Base-by-base conservation (phyloP, 2,888 invertebrate species). In the Drosophila vallismaia region DNA sequence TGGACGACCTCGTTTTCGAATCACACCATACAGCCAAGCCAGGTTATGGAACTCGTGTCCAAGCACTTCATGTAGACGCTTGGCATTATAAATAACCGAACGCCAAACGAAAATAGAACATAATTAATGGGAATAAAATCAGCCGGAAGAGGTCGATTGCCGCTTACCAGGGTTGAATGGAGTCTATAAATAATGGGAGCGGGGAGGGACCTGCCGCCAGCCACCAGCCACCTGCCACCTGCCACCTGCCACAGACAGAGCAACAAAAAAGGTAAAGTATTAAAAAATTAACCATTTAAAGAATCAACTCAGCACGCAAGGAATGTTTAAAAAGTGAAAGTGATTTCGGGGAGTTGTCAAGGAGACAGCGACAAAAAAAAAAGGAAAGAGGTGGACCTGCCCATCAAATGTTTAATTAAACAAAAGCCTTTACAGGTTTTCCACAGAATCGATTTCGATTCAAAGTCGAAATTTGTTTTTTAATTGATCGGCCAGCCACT, bases 61-160 rank as follows among this genome's bases (percentile, higher is more conserved):
- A 44, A 44, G 8, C 40, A 8, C 28, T 52, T 45, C 24, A 8
- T 29, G 46, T 49, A 49, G 62, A 31, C 29, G 51, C 40, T 45
- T 62, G 38, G 29, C 44, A 38, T 67, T 74, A 72, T 73, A 73
- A 67, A 55, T 77, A 75, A 45, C 52, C 74, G 29, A 76, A 55
- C 38, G 50, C 54, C 44, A 46, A 58, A 60, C 59, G 24, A 54
- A 76, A 71, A 72, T 71, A 63, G 62, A 62, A 78, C 40, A 76
- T 62, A 59, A 72, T 76, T 71, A 78, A 59, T 63, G 76, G 62
- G 75, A 63, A 73, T 55, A 56, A 38, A 40, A 55, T 12, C 75
- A 54, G 72, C 57, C 64, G 64, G 29, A 57, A 44, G 40, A 51
- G 48, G 40, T 44, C 42, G 68, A 46, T 33, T 33, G 62, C 36